Base-by-base conservation (phyloP, 1,140 invertebrate species). In the Drosophila athabasca region DNA sequence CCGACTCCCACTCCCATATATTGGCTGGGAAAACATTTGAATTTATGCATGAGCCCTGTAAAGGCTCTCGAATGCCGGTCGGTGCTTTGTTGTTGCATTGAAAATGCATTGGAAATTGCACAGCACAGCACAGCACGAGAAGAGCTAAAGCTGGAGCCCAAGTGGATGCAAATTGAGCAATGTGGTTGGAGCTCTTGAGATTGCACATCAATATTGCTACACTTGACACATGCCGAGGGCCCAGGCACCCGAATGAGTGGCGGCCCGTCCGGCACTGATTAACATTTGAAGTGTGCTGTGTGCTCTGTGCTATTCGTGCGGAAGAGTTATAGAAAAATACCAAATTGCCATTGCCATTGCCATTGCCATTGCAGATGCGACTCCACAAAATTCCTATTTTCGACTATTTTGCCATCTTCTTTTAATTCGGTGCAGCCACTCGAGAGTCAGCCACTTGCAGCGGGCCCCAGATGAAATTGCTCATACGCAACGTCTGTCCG, bases 171-270 rank as follows among this genome's bases (percentile, higher is more conserved):
- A 85, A 85, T 87, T 69, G 74, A 76, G 62, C 72, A 61, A 66
- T 81, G 76, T 50, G 81, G 72, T 50, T 77, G 50, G 39, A 55
- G 62, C 44, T 53, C 82, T 81, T 50, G 54, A 87, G 81, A 81
- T 77, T 67, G 77, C 77, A 62, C 82, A 85, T 85, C 82, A 78
- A 87, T 85, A 85, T 75, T 82, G 78, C 69, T 65, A 60, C 82
- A 78, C 82, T 87, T 82, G 82, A 87, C 78, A 82, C 82, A 78
- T 75, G 65, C 61, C 73, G 59, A 52, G 50, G 13, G 46, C 46
- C 55, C 51, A 45, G 39, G 24, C 41, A 29, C 15, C 17, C 54
- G n/a, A 7, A 62, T 49, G 51, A 53, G 45, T 41, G 53, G 45
- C n/a, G 22, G 43, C 44, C 59, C 46, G 54, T 60, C 66, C 51